Conservation (phyloP, 2,113 vertebrate genomes). For the Glaucidium brasilianum region DNA sequence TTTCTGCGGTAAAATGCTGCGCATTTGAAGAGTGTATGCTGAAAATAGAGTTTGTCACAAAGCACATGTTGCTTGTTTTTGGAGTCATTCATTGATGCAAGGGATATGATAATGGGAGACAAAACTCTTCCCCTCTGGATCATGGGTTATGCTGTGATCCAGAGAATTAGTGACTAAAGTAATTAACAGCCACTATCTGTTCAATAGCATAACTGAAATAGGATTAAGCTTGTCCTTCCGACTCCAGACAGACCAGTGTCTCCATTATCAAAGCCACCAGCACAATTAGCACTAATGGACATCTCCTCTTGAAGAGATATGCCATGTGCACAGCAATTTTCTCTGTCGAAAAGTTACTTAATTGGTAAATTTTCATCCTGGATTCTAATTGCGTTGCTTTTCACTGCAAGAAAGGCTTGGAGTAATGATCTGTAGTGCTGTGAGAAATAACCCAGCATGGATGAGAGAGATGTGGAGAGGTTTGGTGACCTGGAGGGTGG, state of each 20-base stretch:
- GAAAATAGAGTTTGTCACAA: background rate
- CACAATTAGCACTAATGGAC: background rate
- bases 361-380: background rate
- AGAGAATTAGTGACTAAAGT: background rate
- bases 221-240: background rate
- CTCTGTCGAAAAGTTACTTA: background rate
- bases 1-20: background rate
- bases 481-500: background rate
- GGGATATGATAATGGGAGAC: background rate
- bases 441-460: accelerated
- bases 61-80: background rate
- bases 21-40: background rate
- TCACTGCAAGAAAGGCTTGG: background rate
- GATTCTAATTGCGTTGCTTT: background rate
- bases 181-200: background rate
- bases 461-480: background rate
- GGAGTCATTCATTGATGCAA: background rate
- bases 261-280: conserved; percentile 9
- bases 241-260: background rate
- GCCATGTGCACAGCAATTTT: background rate
- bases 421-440: background rate
- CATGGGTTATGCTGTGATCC: background rate
- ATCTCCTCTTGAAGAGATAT: background rate
- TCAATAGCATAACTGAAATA: background rate
- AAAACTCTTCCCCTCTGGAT: background rate